A percentile compares a stretch with the other conserved stretches of the same genome.
Conservation (phyloP, 1,140 invertebrate species). For the Drosophila punjabiensis region DNA sequence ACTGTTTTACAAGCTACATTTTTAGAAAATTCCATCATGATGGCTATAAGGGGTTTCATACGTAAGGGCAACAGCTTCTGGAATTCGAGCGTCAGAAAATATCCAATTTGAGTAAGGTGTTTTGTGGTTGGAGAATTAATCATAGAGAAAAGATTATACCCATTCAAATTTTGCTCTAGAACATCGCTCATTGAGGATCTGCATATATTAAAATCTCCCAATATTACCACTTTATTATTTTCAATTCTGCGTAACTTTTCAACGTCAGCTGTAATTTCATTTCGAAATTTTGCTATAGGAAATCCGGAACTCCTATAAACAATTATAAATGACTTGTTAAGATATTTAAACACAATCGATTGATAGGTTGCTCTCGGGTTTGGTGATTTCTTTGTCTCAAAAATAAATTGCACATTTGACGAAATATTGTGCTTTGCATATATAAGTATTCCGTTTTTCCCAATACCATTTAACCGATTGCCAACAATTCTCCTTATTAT, state of each 20-base stretch:
- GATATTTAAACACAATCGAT: not conserved
- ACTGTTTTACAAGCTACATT: too few relatives aligned
- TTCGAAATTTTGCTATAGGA: not conserved
- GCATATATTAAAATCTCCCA: not conserved
- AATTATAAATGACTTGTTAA: not conserved
- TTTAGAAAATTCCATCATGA: too few relatives aligned
- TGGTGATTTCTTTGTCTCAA: not conserved
- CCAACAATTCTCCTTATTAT: too few relatives aligned
- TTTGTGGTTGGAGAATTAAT: not conserved
- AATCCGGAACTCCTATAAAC: not conserved
- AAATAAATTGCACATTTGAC: not conserved
- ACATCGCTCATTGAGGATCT: not conserved
- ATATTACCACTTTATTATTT: not conserved
- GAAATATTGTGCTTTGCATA: not conserved
- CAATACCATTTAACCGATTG: not conserved
- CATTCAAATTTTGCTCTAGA: not conserved
- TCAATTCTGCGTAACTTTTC: not conserved
- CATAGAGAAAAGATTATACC: not conserved
- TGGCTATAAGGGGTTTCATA: not conserved
- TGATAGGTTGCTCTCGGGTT: not conserved
- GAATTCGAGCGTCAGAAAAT: not conserved
- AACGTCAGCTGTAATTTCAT: not conserved
- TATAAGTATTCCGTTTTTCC: constrained; percentile 1
- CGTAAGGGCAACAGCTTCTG: not conserved
- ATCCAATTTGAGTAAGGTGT: not conserved